Base-by-base conservation (phyloP, 2,113 vertebrate species). In the Anolis carolinensis region DNA sequence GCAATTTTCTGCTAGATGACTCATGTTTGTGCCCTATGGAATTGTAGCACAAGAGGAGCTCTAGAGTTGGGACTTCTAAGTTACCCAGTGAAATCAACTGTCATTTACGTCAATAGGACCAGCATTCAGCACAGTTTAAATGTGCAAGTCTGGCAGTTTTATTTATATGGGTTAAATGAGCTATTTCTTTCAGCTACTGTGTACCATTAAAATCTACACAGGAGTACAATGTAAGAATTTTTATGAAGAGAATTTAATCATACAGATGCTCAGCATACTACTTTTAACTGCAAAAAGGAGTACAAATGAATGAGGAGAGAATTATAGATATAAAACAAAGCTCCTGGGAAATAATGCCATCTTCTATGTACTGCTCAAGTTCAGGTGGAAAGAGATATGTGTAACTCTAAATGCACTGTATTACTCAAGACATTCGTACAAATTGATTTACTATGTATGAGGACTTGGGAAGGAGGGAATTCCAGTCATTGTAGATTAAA, bases 221-320 rank as follows among this genome's bases (percentile, higher is more conserved):
- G 68, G 50, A 73, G 68, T 73, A 83, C 50, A 50, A 55, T 83
- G 81, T 73, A 83, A 73, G 70, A 59, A 7, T 72, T 72, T 83
- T 62, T 73, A 83, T 83, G 81, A 52, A 18, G n/a, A 73, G 7
- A 59, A 59, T 73, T 73, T 82, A 70, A 82, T 70, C 80, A 82
- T 70, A 70, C 65, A 82, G 27, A 48, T 82, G 80, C 30, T 83
- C 50, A 27, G 50, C 50, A 25, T 83, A 62, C 50, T 73, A 32
- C 59, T 83, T 52, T 83, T 73, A 83, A 73, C 73, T 83, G 81
- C 50, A 83, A 67, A 44, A 82, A 52, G 50, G 67, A n/a, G 80
- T 71, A 82, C 80, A 82, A 81, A 83, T 83, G 81, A 32, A 59
- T 73, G 68, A 72, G 32, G 7, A 72, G 80, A 68, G 48, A 82